A percentile compares a stretch with the other conserved stretches of the same genome.
These are phyloP conservation scores for Laothoe populi DNA, from an alignment of 2,888 invertebrate species.

Conservation along the genomic window DNA sequence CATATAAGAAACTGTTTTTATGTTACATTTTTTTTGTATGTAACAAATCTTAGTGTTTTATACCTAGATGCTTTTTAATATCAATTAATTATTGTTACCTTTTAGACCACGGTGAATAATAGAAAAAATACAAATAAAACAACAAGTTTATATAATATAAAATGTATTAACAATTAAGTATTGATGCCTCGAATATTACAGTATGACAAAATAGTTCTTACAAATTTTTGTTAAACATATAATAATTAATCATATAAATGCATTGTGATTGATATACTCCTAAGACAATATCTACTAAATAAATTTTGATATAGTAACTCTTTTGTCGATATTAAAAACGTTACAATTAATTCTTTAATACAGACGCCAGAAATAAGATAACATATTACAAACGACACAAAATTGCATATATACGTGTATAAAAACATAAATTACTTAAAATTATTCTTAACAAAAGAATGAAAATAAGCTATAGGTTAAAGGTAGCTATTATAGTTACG, in stretches of 20 bases:
- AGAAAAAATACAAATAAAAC: constrained; percentile 29
- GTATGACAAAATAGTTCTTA: constrained; percentile 31
- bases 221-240: neutral
- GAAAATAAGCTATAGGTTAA: constrained; percentile 30
- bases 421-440: constrained; percentile 48
- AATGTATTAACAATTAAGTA: constrained; percentile 72
- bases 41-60: too few species aligned
- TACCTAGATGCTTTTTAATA: too few species aligned
- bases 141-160: constrained; percentile 34
- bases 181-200: constrained; percentile 59
- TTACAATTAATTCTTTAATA: constrained; percentile 32
- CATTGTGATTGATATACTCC: neutral
- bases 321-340: constrained; percentile 17
- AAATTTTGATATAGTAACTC: neutral
- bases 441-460: constrained; percentile 41
- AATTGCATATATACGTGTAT: constrained; percentile 33
- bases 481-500: constrained; percentile 31
- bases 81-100: too few species aligned
- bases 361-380: constrained; percentile 30
- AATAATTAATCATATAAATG: neutral
- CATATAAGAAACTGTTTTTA: too few species aligned
- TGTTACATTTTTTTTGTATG: too few species aligned
- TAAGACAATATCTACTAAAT: neutral
- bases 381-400: constrained; percentile 2
- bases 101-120: too few species aligned